phyloP scores from a whole-genome alignment of 2,888 invertebrate genomes.

The Diaprepes abbreviatus region DNA sequence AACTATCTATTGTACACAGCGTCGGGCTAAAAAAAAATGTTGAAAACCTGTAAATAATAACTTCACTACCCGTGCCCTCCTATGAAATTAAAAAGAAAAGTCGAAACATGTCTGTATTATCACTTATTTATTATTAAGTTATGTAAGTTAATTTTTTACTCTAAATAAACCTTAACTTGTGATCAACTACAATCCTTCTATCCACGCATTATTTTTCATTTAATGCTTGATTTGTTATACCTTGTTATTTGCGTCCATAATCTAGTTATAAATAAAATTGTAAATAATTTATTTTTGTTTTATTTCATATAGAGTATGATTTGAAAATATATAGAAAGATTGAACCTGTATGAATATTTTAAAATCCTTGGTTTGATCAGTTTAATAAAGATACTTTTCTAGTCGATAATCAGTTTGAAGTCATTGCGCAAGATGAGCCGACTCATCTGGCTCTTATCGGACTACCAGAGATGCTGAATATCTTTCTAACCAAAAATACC shows the following conservation, averaged over 20 bases:
- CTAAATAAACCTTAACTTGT: slow-evolving; percentile 47
- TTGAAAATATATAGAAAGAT: too few species aligned
- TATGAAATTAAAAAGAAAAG: background rate
- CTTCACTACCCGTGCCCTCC: background rate
- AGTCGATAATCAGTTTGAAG: too few species aligned
- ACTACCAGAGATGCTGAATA: too few species aligned
- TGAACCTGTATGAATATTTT: too few species aligned
- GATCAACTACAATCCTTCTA: slow-evolving; percentile 48
- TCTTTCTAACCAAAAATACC: too few species aligned
- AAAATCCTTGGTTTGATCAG: too few species aligned
- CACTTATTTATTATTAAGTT: slow-evolving; percentile 48
- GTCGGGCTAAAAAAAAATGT: too few species aligned
- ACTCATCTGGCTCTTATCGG: too few species aligned
- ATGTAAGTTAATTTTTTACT: slow-evolving; percentile 37
- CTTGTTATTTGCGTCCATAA: slow-evolving; percentile 67
- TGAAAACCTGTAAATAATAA: slow-evolving; percentile 9
- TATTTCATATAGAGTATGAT: too few species aligned
- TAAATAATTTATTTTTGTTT: slow-evolving; percentile 57
- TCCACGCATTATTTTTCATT: slow-evolving; percentile 52
- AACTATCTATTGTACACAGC: too few species aligned
- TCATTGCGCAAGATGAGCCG: too few species aligned
- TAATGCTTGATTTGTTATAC: slow-evolving; percentile 56
- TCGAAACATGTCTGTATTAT: background rate
- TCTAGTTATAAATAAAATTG: slow-evolving; percentile 63
- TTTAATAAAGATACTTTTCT: too few species aligned